Evolutionary conservation across 2,888 invertebrate species (phyloP).

Genomic region (Pammene fasciana): DNA sequence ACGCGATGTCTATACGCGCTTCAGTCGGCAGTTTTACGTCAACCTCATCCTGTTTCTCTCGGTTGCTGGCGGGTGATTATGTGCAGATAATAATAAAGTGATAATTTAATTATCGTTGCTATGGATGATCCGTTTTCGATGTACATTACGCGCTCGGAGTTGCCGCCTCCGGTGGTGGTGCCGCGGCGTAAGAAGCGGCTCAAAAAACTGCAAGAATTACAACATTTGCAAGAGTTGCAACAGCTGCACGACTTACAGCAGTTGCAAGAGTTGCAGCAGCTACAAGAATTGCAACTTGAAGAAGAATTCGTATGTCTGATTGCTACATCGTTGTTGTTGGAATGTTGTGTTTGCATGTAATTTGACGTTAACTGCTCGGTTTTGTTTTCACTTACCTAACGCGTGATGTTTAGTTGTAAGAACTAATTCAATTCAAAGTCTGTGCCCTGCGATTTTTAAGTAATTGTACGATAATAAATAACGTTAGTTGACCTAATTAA

Average conservation of each 20-base stretch:
- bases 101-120: conserved; percentile 53
- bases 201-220: conserved; percentile 68
- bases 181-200: conserved; percentile 76
- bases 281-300: conserved; percentile 30
- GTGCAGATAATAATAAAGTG: conserved; percentile 50
- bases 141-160: conserved; percentile 74
- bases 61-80: conserved; percentile 50
- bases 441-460: conserved; percentile 12
- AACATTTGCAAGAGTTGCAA: conserved; percentile 48
- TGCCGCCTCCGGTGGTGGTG: conserved; percentile 73
- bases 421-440: not conserved
- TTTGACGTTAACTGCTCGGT: conserved; percentile 22
- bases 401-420: conserved; percentile 19
- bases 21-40: conserved; percentile 61
- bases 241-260: conserved; percentile 54
- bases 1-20: conserved; percentile 59
- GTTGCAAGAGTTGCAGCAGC: conserved; percentile 21
- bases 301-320: conserved; percentile 38
- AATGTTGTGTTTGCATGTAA: conserved; percentile 36
- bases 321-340: conserved; percentile 36
- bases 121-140: conserved; percentile 75
- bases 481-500: conserved; percentile 31
- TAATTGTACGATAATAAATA: conserved; percentile 1
- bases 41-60: conserved; percentile 62
- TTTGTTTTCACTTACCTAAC: conserved; percentile 28